Percentiles rank a stretch among this genome's conserved stretches.
Conservation (phyloP, 2,797 vertebrate species). For the Crenuchus spilurus region DNA sequence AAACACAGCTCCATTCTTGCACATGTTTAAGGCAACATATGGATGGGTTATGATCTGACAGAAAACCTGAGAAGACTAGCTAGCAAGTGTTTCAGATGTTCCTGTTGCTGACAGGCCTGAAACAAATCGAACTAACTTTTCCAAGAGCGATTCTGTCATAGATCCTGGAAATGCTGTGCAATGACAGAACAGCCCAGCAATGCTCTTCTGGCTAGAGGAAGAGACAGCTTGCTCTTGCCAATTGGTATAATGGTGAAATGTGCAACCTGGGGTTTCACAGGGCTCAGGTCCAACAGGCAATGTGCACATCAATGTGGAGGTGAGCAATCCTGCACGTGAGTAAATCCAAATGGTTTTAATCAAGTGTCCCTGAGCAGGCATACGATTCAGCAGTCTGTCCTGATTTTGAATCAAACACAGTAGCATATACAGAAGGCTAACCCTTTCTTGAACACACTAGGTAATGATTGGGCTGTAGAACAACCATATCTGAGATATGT, state of each 20-base stretch:
- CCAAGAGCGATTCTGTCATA: conserved; percentile 34
- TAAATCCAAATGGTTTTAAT: conserved; percentile 65
- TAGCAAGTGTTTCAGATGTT: conserved; percentile 39
- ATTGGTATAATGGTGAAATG: conserved; percentile 5
- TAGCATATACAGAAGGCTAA: background rate
- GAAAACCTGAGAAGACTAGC: conserved; percentile 30
- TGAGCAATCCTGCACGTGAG: conserved; percentile 47
- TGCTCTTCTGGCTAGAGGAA: conserved; percentile 28
- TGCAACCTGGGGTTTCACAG: conserved; percentile 16
- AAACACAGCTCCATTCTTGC: conserved; percentile 29
- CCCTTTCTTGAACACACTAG: background rate
- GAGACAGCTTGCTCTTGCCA: conserved; percentile 28
- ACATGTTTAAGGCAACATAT: conserved; percentile 40
- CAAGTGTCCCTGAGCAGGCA: conserved; percentile 40
- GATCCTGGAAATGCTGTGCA: conserved; percentile 36
- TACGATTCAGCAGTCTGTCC: background rate
- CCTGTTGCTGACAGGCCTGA: conserved; percentile 27
- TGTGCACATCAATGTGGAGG: background rate
- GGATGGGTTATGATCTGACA: conserved; percentile 25
- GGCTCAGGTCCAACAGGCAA: background rate
- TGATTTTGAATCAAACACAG: background rate
- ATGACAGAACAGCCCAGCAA: conserved; percentile 44
- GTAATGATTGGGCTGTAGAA: too few relatives aligned
- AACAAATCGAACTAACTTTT: conserved; percentile 31
- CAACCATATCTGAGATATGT: too few relatives aligned